Evolutionary conservation across 2,797 vertebrate genomes (phyloP).

Genomic region (Scomberomorus guttatus): DNA sequence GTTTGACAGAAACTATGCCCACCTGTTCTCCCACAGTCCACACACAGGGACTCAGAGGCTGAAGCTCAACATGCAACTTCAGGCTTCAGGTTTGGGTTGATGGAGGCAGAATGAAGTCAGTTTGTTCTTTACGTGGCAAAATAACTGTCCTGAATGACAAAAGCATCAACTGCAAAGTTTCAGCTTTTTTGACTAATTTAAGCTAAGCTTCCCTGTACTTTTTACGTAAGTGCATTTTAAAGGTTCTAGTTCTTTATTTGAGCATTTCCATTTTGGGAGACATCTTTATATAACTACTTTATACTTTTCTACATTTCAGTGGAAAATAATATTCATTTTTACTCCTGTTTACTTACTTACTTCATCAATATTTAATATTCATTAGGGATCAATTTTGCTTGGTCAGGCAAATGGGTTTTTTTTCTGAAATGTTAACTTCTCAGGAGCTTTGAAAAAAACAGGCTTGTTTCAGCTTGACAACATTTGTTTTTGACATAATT

Average conservation of each 20-base stretch:
- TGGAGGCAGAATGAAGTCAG: slow-evolving; percentile 22
- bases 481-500: too few species aligned
- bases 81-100: slow-evolving; percentile 54
- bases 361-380: not conserved
- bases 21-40: slow-evolving; percentile 85
- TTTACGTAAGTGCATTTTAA: not conserved
- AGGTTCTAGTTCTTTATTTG: too few species aligned
- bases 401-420: too few species aligned
- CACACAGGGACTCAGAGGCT: slow-evolving; percentile 49
- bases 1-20: slow-evolving; percentile 87
- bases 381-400: not conserved
- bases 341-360: too few species aligned
- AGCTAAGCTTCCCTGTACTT: not conserved
- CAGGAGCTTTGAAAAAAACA: too few species aligned
- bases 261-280: too few species aligned
- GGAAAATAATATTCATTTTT: not conserved
- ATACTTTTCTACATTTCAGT: not conserved
- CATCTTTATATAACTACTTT: not conserved
- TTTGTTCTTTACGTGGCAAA: not conserved
- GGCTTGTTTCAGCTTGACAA: too few species aligned
- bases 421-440: too few species aligned
- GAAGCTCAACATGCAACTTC: slow-evolving; percentile 23
- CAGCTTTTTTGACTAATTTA: not conserved
- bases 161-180: not conserved
- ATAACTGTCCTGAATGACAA: not conserved